Base-by-base conservation (phyloP, 2,888 invertebrate species). In the Belgica antarctica region DNA sequence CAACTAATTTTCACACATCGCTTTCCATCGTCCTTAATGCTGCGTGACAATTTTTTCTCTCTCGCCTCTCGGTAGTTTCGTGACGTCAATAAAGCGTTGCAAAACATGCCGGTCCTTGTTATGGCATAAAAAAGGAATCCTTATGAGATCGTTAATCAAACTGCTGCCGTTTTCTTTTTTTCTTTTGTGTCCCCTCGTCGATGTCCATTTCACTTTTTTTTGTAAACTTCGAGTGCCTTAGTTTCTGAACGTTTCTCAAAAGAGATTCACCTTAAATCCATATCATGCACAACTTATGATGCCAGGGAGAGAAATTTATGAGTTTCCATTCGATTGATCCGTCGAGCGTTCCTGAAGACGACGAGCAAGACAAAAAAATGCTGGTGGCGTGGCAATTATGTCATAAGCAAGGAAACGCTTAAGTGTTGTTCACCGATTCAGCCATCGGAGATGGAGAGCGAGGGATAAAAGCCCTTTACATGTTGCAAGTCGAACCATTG, bases 1-100 rank as follows among this genome's bases (percentile, higher is more conserved):
- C 31, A 68, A 68, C 52, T 68, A 68, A 68, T 68, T 68, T 68
- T 31, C 57, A 68, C 68, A 68, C 52, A 59, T 59, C 59, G 25
- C 59, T 59, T 4, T 62, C 62, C 28, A 68, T 68, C n/a, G 57
- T 52, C 68, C 57, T 31, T 68, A 68, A 68, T 68, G 34, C 52
- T 57, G 52, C 68, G 57, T 68, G 68, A 68, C 68, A 47, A 68
- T 65, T 65, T 46, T 65, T 63, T 24, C 15, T 34, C 22, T 59
- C 59, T 59, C 8, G n/a, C 27, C 27, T 15, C 4, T 7, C 12
- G 46, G n/a, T 46, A n/a, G 17, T 15, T 15, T 25, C 27, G 27
- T 59, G 59, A 59, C 59, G 59, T 59, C 59, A 59, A 59, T 22
- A 52, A 52, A 52, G 52, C 52, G 52, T 52, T 52, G 22, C 52